Evolutionary conservation across 2,797 vertebrate species (phyloP).

Genomic region (Danio albolineatus): DNA sequence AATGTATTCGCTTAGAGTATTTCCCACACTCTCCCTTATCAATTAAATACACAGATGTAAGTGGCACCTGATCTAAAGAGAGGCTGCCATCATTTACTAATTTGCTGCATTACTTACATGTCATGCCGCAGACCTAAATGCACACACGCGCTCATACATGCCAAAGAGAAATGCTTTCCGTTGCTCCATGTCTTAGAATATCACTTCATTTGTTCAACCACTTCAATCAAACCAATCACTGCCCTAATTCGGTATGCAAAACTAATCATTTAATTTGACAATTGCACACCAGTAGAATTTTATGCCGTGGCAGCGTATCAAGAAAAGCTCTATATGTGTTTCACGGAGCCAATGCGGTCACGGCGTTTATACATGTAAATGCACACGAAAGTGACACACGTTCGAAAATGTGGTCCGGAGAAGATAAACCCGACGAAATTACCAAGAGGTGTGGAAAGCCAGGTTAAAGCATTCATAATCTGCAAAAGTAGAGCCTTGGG

Average conservation of each 20-base stretch:
- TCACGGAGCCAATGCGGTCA: slow-evolving; percentile 8
- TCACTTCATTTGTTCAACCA: slow-evolving; percentile 43
- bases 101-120: slow-evolving; percentile 34
- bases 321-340: slow-evolving; percentile 2
- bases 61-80: slow-evolving; percentile 43
- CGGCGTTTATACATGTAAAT: slow-evolving; percentile 29
- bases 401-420: slow-evolving; percentile 42
- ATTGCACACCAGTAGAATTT: slow-evolving; percentile 22
- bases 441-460: slow-evolving; percentile 53
- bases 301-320: slow-evolving; percentile 20
- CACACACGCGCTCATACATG: not conserved
- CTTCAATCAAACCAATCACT: slow-evolving; percentile 36
- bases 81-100: slow-evolving; percentile 22
- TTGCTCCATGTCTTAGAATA: slow-evolving; percentile 26
- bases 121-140: slow-evolving; percentile 19
- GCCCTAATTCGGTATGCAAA: slow-evolving; percentile 34
- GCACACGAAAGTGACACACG: not conserved
- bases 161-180: slow-evolving; percentile 9
- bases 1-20: slow-evolving; percentile 35
- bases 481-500: slow-evolving; percentile 62
- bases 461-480: slow-evolving; percentile 59
- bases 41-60: slow-evolving; percentile 44
- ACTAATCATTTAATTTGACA: slow-evolving; percentile 23
- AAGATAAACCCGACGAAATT: slow-evolving; percentile 53
- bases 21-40: slow-evolving; percentile 23